Evolutionary conservation across 2,888 invertebrate genomes (phyloP).

Genomic region (Autographa gamma): DNA sequence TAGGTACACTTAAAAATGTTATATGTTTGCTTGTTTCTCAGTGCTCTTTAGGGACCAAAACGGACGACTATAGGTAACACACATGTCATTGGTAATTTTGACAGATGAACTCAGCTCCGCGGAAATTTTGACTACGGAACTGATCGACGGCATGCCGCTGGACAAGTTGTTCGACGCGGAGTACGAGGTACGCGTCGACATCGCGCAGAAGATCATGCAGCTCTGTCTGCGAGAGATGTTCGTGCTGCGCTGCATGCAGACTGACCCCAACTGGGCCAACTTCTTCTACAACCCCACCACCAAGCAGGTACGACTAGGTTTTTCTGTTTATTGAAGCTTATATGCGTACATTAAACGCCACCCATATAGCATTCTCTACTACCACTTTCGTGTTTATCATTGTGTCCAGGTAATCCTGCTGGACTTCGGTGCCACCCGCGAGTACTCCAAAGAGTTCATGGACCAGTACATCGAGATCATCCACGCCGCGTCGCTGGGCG

Average conservation of each 20-base stretch:
- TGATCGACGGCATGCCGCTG: conserved; percentile 96
- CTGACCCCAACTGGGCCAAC: conserved; percentile 99
- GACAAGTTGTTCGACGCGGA: conserved; percentile 96
- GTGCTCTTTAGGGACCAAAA: neutral
- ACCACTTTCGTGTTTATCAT: neutral
- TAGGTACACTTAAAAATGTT: no score
- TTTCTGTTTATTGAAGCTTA: no score
- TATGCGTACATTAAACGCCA: no score
- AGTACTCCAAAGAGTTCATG: conserved; percentile 96
- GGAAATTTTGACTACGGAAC: conserved; percentile 96
- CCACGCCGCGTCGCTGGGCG: conserved; percentile 94
- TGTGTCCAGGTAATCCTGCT: conserved; percentile 93
- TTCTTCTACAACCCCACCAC: conserved; percentile 96
- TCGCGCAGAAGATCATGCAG: conserved; percentile 93
- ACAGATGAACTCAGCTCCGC: conserved; percentile 92
- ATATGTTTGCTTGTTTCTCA: no score
- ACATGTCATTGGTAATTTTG: conserved; percentile 32
- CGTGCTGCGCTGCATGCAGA: conserved; percentile 98
- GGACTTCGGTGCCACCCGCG: conserved; percentile 99
- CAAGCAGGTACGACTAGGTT: conserved; percentile 86
- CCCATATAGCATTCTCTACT: no score
- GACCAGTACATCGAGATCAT: conserved; percentile 97
- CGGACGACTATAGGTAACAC: no score
- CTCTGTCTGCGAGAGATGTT: conserved; percentile 96
- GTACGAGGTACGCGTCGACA: conserved; percentile 91